These are phyloP conservation scores for Trichoplusia ni DNA, from an alignment of 1,140 invertebrate species.

Conservation along the genomic window DNA sequence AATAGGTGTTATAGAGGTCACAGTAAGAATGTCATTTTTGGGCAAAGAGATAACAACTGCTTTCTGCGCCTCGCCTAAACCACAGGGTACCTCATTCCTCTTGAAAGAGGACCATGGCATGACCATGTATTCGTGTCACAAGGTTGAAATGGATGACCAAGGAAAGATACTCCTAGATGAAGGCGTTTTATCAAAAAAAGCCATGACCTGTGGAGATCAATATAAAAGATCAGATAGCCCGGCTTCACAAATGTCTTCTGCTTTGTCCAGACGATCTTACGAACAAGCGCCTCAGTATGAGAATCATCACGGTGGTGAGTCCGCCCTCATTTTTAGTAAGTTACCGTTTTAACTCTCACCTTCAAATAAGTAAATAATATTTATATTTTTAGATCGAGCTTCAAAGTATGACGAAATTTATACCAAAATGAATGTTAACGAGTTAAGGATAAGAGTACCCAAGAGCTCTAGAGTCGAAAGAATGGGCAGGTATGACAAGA, in stretches of 20 bases:
- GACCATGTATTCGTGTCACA: slow-evolving; percentile 70
- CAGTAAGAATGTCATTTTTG: slow-evolving; percentile 69
- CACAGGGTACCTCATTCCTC: slow-evolving; percentile 56
- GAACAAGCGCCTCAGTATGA: slow-evolving; percentile 12
- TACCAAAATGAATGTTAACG: slow-evolving; percentile 72
- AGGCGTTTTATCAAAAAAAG: slow-evolving; percentile 56
- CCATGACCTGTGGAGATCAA: slow-evolving; percentile 34
- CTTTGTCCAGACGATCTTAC: slow-evolving; percentile 35
- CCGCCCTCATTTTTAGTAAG: no score
- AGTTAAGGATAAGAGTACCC: slow-evolving; percentile 72
- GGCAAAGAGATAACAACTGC: slow-evolving; percentile 75
- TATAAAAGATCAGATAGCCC: slow-evolving; percentile 53
- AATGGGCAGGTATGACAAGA: slow-evolving; percentile 65
- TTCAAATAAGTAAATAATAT: not conserved
- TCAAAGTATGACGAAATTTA: slow-evolving; percentile 72
- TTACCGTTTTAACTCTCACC: not conserved
- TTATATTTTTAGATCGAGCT: slow-evolving; percentile 46
- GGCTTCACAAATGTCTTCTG: slow-evolving; percentile 51
- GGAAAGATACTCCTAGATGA: slow-evolving; percentile 74
- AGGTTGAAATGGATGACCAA: slow-evolving; percentile 72
- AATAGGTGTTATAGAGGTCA: slow-evolving; percentile 70
- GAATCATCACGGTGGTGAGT: no score
- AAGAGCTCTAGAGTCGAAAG: slow-evolving; percentile 66
- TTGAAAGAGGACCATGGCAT: slow-evolving; percentile 69
- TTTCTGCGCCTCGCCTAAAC: slow-evolving; percentile 58